A percentile compares a stretch with the other conserved stretches of the same genome.
These are phyloP conservation scores for Bagarius yarrelli DNA, from an alignment of 2,113 vertebrate genomes.

Conservation along the genomic window DNA sequence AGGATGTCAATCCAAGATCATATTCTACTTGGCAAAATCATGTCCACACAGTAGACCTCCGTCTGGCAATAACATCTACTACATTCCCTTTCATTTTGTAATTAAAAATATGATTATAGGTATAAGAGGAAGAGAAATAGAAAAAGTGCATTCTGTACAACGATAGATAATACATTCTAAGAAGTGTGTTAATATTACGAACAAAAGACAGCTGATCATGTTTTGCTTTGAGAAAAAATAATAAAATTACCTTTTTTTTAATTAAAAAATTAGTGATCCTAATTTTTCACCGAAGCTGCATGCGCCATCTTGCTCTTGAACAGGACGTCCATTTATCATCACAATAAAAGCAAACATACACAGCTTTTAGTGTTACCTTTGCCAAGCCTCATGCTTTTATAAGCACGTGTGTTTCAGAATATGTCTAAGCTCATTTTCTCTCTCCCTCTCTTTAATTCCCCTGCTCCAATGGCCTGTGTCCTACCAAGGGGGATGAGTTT, in stretches of 20 bases:
- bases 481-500: slow-evolving; percentile 47
- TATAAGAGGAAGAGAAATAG: no score
- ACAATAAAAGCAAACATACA: not conserved
- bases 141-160: no score
- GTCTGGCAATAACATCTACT: no score
- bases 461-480: slow-evolving; percentile 32
- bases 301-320: not conserved
- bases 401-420: slow-evolving; percentile 8
- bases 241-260: slow-evolving; percentile 33
- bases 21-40: no score
- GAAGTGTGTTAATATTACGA: no score
- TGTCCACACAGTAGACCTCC: no score
- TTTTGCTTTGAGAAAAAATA: not conserved
- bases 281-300: not conserved
- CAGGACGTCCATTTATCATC: slow-evolving; percentile 25
- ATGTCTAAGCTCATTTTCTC: slow-evolving; percentile 21
- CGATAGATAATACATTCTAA: no score
- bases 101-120: no score
- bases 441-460: slow-evolving; percentile 47
- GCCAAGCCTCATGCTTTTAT: slow-evolving; percentile 10
- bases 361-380: not conserved
- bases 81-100: no score
- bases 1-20: no score
- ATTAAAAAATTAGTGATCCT: not conserved
- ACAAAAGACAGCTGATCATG: no score